phyloP scores from a whole-genome alignment of 2,797 vertebrate species.

The Selene dorsalis region DNA sequence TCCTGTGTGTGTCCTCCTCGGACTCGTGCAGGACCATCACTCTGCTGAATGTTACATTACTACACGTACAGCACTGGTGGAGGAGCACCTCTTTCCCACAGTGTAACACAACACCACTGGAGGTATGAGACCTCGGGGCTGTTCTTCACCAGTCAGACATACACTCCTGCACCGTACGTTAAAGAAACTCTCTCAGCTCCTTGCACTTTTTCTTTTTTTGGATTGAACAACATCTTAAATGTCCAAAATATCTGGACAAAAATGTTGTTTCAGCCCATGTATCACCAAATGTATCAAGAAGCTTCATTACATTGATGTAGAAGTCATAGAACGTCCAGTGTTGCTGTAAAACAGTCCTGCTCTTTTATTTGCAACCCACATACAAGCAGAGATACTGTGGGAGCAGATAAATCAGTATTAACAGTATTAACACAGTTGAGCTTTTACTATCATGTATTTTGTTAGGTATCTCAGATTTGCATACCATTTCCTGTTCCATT shows the following conservation, averaged over 20 bases:
- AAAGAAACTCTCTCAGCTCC: not conserved
- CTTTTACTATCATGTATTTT: not conserved
- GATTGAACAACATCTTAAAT: too few species aligned
- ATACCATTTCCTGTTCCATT: not conserved
- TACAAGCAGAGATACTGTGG: not conserved
- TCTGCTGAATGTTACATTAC: not conserved
- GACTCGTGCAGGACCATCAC: not conserved
- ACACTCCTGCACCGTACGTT: not conserved
- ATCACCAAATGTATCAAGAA: too few species aligned
- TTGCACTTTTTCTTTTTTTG: too few species aligned
- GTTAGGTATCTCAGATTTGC: not conserved
- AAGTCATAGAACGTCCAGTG: too few species aligned
- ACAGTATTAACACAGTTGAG: too few species aligned
- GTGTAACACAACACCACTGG: constrained; percentile 16
- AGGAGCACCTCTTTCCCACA: not conserved
- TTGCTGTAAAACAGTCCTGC: not conserved
- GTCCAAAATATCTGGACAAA: too few species aligned
- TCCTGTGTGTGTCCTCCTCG: constrained; percentile 10
- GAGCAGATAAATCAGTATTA: too few species aligned
- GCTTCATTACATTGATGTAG: too few species aligned
- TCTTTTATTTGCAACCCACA: not conserved
- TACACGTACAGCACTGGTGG: not conserved
- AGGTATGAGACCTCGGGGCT: too few species aligned
- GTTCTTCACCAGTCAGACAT: not conserved
- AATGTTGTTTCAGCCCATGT: too few species aligned